Evolutionary conservation across 2,797 vertebrate genomes (phyloP).

Genomic region (Leptodactylus fallax): DNA sequence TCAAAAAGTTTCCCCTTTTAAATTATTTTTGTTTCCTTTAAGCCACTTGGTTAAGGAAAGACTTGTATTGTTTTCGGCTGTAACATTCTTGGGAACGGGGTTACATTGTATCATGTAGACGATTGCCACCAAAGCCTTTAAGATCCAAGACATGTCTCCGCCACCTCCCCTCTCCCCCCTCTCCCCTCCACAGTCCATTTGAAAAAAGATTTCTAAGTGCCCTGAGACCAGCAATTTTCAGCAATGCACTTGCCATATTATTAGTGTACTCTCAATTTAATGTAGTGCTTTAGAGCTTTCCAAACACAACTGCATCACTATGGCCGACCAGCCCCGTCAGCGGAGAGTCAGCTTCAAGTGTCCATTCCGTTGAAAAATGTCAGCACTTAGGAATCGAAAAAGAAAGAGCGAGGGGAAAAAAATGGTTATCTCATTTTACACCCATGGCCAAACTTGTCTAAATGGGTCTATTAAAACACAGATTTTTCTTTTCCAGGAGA

Average conservation of each 20-base stretch:
- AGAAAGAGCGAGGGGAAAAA: not conserved
- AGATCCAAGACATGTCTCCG: constrained; percentile 21
- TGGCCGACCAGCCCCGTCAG: not conserved
- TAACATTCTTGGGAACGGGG: not conserved
- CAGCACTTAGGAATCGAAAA: constrained; percentile 26
- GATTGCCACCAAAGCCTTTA: not conserved
- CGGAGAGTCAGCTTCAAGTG: constrained; percentile 36
- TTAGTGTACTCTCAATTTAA: constrained; percentile 60
- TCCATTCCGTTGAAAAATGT: constrained; percentile 37
- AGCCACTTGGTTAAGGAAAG: no score
- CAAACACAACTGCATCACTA: constrained; percentile 24
- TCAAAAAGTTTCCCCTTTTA: no score
- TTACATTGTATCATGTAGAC: constrained; percentile 9
- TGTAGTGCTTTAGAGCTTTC: constrained; percentile 53
- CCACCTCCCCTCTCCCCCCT: not conserved
- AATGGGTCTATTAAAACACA: constrained; percentile 47
- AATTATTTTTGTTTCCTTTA: no score
- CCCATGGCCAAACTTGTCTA: constrained; percentile 37
- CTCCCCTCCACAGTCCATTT: constrained; percentile 35
- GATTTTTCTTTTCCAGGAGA: constrained; percentile 49
- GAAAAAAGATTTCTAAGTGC: constrained; percentile 53
- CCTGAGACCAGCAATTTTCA: constrained; percentile 57
- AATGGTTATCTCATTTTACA: constrained; percentile 47
- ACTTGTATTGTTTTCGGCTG: not conserved
- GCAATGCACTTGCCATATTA: constrained; percentile 50